phyloP scores from a whole-genome alignment of 64 coral and sea anemone genomes.

The Pachyseris speciosa region DNA sequence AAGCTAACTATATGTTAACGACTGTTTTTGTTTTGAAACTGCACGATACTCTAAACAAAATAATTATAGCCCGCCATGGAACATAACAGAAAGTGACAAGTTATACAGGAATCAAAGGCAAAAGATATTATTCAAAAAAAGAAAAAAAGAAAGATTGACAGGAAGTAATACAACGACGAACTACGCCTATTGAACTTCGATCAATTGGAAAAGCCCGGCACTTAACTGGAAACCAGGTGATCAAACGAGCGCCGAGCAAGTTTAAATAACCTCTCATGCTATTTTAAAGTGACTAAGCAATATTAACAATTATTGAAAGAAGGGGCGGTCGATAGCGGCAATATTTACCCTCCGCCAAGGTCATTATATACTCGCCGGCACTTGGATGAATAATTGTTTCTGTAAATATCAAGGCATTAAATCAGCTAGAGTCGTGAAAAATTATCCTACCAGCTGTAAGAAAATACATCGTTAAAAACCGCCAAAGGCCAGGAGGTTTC shows the following conservation, averaged over 20 bases:
- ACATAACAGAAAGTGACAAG: no score
- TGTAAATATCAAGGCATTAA: background rate
- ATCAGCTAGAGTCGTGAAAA: background rate
- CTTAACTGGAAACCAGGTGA: no score
- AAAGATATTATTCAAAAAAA: no score
- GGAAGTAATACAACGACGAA: no score
- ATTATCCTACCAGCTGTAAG: background rate
- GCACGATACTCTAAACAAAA: background rate
- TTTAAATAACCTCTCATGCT: background rate
- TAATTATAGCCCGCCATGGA: background rate
- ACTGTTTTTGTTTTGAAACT: background rate
- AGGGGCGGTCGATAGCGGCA: background rate
- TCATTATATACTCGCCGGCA: background rate
- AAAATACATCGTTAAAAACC: no score
- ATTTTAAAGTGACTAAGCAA: background rate
- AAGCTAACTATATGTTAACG: background rate
- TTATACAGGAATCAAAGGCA: no score
- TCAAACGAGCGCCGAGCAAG: background rate
- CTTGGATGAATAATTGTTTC: background rate
- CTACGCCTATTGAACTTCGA: no score
- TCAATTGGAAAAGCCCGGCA: no score
- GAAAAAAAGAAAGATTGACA: no score
- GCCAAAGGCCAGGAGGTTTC: no score
- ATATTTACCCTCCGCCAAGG: slow-evolving; percentile 3
- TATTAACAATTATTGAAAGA: background rate